Evolutionary conservation across 2,888 invertebrate genomes (phyloP).

Genomic region (Deilephila porcellus): DNA sequence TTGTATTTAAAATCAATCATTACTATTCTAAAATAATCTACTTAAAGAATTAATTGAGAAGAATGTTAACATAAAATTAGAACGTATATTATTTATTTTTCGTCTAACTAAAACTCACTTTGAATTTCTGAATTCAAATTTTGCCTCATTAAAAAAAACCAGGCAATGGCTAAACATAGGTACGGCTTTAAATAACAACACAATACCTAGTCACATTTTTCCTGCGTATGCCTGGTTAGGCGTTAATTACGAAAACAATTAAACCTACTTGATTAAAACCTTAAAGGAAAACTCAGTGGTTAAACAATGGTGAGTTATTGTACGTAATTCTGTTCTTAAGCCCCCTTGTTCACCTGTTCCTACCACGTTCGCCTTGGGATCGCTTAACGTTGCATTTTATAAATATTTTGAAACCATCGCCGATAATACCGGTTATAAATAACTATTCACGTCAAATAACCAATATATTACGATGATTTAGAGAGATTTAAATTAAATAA

Average conservation of each 20-base stretch:
- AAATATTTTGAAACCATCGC: background rate
- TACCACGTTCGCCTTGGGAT: background rate
- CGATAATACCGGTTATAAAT: background rate
- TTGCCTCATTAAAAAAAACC: too few relatives aligned
- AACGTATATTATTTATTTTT: too few relatives aligned
- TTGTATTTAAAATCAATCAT: background rate
- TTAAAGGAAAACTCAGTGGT: background rate
- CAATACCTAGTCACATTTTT: too few relatives aligned
- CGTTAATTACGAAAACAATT: too few relatives aligned
- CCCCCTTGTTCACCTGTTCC: background rate
- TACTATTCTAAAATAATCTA: background rate
- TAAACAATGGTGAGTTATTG: slow-evolving; percentile 5
- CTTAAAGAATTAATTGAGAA: too few relatives aligned
- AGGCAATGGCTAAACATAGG: too few relatives aligned
- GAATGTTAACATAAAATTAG: too few relatives aligned
- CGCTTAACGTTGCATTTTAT: background rate
- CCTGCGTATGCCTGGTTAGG: too few relatives aligned
- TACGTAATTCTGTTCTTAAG: background rate
- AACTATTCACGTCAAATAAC: background rate
- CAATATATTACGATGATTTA: background rate
- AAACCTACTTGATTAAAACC: background rate
- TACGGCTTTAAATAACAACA: too few relatives aligned
- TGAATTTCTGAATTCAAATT: too few relatives aligned
- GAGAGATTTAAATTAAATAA: background rate
- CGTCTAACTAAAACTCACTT: too few relatives aligned